Evolutionary conservation across 2,888 invertebrate species (phyloP).

Genomic region (Neocrepidodera transversa): DNA sequence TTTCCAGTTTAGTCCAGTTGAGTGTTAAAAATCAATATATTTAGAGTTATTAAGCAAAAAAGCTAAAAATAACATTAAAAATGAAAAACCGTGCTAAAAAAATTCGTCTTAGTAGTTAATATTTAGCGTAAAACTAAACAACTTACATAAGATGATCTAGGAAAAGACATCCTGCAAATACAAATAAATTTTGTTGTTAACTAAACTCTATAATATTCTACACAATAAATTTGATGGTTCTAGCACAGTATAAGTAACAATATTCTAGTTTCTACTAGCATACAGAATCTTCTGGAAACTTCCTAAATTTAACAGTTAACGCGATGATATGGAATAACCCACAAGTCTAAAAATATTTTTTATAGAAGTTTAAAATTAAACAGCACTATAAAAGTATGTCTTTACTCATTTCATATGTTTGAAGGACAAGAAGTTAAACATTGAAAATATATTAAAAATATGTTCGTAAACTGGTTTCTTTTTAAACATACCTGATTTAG

Average conservation of each 20-base stretch:
- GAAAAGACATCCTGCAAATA: conserved; percentile 22
- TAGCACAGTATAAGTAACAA: too few relatives aligned
- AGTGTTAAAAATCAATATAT: too few relatives aligned
- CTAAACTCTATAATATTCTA: not conserved
- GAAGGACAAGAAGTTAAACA: conserved; percentile 18
- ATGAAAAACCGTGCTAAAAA: conserved; percentile 5
- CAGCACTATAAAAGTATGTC: conserved; percentile 21
- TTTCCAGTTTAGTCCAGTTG: too few relatives aligned
- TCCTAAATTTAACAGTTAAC: conserved; percentile 30
- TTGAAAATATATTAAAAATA: conserved; percentile 3
- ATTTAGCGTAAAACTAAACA: not conserved
- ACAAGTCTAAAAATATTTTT: conserved; percentile 26
- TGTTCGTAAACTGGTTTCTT: conserved; percentile 3
- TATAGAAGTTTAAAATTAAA: conserved; percentile 24
- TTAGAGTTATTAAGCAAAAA: conserved; percentile 11
- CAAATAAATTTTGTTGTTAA: conserved; percentile 7
- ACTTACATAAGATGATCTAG: conserved; percentile 39
- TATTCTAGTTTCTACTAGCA: too few relatives aligned
- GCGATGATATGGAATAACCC: conserved; percentile 8
- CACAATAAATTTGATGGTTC: conserved; percentile 6
- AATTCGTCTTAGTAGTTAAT: not conserved
- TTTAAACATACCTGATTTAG: not conserved
- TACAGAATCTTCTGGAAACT: conserved; percentile 38
- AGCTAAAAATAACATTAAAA: conserved; percentile 20
- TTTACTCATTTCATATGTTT: conserved; percentile 13